Percentiles rank a stretch among this genome's conserved stretches.
Evolutionary conservation across 2,113 vertebrate genomes (phyloP).

Genomic region (Calidris pygmaea): DNA sequence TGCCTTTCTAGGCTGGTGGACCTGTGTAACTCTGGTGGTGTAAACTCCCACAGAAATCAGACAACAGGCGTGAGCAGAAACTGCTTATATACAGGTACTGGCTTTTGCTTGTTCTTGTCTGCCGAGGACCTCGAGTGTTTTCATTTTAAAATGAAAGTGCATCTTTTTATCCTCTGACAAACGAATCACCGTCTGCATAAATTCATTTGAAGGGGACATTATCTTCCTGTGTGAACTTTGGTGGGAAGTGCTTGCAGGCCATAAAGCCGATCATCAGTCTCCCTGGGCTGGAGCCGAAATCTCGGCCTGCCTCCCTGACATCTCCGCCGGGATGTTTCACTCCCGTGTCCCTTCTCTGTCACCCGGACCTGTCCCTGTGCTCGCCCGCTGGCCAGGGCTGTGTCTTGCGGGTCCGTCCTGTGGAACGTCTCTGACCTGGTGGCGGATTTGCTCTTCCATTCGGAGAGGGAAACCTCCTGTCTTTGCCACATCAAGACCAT

Average conservation of each 20-base stretch:
- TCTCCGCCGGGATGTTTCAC: neutral
- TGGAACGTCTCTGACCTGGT: rapidly evolving
- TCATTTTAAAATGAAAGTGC: neutral
- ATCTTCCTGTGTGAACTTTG: conserved; percentile 66
- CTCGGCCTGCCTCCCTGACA: neutral
- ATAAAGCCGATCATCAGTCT: conserved; percentile 62
- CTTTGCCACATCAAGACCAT: neutral
- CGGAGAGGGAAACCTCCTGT: neutral
- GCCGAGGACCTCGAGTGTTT: neutral
- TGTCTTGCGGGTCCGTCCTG: neutral
- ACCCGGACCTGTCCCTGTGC: rapidly evolving
- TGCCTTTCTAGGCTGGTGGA: neutral
- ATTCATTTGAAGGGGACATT: conserved; percentile 40
- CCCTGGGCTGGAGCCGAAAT: neutral
- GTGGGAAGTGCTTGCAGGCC: conserved; percentile 31
- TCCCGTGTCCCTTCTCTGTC: neutral
- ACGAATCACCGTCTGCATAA: conserved; percentile 1
- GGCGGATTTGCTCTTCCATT: neutral
- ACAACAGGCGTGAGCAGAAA: neutral
- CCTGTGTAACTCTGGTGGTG: neutral
- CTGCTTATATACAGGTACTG: neutral
- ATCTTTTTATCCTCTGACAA: conserved; percentile 1
- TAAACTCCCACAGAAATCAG: neutral
- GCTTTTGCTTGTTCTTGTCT: neutral
- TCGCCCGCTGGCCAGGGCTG: rapidly evolving